These are phyloP conservation scores for Drosophila peninsularis DNA, from an alignment of 2,888 invertebrate species.

Conservation along the genomic window DNA sequence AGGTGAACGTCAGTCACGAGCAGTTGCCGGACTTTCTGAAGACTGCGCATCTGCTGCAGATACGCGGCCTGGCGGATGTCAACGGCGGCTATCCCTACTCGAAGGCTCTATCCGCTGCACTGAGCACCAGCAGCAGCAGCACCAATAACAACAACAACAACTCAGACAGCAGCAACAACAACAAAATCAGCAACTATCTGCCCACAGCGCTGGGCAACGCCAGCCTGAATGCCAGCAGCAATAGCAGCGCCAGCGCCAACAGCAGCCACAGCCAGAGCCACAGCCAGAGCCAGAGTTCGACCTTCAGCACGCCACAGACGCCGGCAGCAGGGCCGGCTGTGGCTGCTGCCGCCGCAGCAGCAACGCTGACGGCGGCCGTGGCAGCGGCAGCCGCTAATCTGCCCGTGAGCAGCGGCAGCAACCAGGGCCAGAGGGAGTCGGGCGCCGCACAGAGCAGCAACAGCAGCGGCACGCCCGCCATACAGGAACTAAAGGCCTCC, in stretches of 20 bases:
- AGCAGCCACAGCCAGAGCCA: conserved; percentile 41
- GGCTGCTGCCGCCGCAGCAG: conserved; percentile 62
- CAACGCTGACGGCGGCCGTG: conserved; percentile 63
- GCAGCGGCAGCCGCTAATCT: conserved; percentile 59
- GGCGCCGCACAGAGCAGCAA: conserved; percentile 25
- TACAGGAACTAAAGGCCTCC: conserved; percentile 84
- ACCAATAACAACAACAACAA: conserved; percentile 60
- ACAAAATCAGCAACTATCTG: conserved; percentile 69
- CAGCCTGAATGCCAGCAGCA: conserved; percentile 36
- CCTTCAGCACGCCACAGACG: conserved; percentile 68
- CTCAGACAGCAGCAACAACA: conserved; percentile 55
- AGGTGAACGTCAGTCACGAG: conserved; percentile 95
- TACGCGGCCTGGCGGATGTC: conserved; percentile 93
- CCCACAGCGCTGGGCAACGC: conserved; percentile 69
- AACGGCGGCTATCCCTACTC: conserved; percentile 83
- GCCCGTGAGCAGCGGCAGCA: conserved; percentile 35
- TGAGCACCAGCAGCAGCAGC: conserved; percentile 55
- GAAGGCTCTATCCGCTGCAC: conserved; percentile 68
- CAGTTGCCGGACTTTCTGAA: conserved; percentile 93
- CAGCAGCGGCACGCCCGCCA: conserved; percentile 80
- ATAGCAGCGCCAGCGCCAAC: conserved; percentile 36
- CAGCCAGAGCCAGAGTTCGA: conserved; percentile 49
- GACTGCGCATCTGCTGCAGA: conserved; percentile 94
- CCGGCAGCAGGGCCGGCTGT: conserved; percentile 60
- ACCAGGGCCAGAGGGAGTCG: conserved; percentile 7